Conservation (phyloP, 2,113 vertebrate species). For the Erythrocebus patas region DNA sequence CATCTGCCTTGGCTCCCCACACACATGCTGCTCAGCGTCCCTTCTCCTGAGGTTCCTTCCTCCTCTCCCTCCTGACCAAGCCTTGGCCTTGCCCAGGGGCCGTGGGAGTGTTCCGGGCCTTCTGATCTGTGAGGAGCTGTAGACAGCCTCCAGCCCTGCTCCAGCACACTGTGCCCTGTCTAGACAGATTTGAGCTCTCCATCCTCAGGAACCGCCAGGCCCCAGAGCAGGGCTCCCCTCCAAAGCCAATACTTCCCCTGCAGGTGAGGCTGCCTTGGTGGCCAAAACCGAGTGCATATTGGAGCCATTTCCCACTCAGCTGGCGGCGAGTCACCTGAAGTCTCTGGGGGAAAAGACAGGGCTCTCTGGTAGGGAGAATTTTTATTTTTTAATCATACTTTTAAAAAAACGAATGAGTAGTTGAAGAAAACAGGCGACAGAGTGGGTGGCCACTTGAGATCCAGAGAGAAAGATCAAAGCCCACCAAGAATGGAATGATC, state of each 20-base stretch:
- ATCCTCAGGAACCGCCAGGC: neutral
- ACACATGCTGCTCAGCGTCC: neutral
- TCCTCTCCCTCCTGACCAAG: neutral
- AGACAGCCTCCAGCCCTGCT: neutral
- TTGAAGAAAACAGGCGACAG: conserved; percentile 64
- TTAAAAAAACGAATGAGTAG: neutral
- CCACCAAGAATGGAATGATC: neutral
- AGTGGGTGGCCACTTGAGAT: conserved; percentile 69
- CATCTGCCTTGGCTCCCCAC: accelerated
- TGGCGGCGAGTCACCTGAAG: conserved; percentile 54
- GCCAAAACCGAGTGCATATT: neutral
- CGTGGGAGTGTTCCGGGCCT: neutral
- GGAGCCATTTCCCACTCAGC: neutral
- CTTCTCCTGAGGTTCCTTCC: neutral
- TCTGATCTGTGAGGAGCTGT: neutral
- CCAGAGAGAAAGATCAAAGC: conserved; percentile 66
- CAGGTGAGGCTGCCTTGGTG: conserved; percentile 38
- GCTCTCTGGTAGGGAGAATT: conserved; percentile 31
- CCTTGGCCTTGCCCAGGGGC: neutral
- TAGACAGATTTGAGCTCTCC: neutral
- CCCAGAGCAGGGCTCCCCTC: neutral
- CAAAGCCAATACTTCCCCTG: conserved; percentile 7
- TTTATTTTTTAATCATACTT: conserved; percentile 35
- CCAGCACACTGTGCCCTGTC: neutral
- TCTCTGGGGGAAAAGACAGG: neutral